A percentile compares a stretch with the other conserved stretches of the same genome.
phyloP scores from a whole-genome alignment of 2,113 vertebrate genomes.

The Cheilinus undulatus region DNA sequence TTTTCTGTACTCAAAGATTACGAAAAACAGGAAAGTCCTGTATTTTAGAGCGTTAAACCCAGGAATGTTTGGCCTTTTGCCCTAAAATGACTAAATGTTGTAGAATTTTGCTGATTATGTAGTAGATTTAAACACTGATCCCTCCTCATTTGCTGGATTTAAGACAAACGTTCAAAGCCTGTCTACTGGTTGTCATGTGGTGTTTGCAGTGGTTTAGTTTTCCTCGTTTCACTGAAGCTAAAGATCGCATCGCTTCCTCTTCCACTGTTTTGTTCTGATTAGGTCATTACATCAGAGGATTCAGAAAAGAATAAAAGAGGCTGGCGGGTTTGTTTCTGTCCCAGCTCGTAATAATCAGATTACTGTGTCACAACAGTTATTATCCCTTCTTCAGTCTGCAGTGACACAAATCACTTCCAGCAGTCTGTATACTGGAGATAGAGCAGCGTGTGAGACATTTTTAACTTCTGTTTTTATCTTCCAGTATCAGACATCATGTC shows the following conservation, averaged over 20 bases:
- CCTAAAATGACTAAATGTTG: not conserved
- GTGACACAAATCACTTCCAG: conserved; percentile 24
- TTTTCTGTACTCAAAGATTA: not conserved
- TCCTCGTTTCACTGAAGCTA: not conserved
- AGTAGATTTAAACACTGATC: too few relatives aligned
- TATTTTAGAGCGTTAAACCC: not conserved
- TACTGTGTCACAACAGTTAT: conserved; percentile 47
- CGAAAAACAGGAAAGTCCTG: not conserved
- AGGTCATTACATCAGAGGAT: conserved; percentile 22
- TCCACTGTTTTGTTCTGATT: not conserved
- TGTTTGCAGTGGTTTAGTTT: not conserved
- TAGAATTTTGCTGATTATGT: too few relatives aligned
- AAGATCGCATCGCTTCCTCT: not conserved
- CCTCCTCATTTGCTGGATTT: too few relatives aligned
- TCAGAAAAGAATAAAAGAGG: conserved; percentile 13
- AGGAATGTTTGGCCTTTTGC: not conserved
- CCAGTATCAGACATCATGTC: conserved; percentile 25
- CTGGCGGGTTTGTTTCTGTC: conserved; percentile 36
- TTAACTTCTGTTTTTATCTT: conserved; percentile 35
- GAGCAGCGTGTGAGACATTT: conserved; percentile 40
- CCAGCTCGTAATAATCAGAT: conserved; percentile 57
- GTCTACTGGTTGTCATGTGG: not conserved
- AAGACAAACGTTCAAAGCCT: not conserved
- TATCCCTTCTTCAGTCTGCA: conserved; percentile 23
- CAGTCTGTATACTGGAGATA: conserved; percentile 16